Conservation (phyloP, 2,888 invertebrate genomes). For the Caenorhabditis sp. region DNA sequence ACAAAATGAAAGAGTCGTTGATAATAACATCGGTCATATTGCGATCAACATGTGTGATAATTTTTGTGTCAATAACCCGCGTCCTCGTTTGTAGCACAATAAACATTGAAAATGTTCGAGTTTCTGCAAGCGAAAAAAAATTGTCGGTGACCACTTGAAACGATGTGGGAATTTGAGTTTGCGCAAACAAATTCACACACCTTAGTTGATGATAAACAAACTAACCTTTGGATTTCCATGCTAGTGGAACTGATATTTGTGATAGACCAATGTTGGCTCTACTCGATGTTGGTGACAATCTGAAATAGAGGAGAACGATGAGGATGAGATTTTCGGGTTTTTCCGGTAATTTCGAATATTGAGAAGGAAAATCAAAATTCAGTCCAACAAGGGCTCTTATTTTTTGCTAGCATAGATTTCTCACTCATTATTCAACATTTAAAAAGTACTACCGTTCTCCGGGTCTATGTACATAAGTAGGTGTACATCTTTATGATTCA, state of each 20-base stretch:
- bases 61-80: conserved; percentile 51
- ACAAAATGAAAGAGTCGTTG: conserved; percentile 53
- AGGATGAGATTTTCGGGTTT: no score
- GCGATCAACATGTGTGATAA: conserved; percentile 48
- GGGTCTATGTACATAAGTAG: no score
- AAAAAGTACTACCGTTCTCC: no score
- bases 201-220: background rate
- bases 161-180: conserved; percentile 13
- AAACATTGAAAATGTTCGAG: conserved; percentile 55
- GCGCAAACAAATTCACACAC: background rate
- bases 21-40: conserved; percentile 56
- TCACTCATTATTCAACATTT: no score
- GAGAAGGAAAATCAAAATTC: no score
- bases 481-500: no score
- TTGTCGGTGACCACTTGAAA: conserved; percentile 18
- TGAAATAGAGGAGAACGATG: conserved; percentile 4
- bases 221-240: conserved; percentile 50
- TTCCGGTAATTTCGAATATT: no score
- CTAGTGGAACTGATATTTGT: conserved; percentile 52
- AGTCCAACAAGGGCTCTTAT: no score
- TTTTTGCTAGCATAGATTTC: no score
- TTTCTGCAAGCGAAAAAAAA: conserved; percentile 36
- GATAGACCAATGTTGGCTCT: conserved; percentile 51
- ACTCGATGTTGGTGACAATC: conserved; percentile 39
- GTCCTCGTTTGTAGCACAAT: conserved; percentile 49